phyloP scores from a whole-genome alignment of 2,113 vertebrate genomes.

The Melanocharis versteri region DNA sequence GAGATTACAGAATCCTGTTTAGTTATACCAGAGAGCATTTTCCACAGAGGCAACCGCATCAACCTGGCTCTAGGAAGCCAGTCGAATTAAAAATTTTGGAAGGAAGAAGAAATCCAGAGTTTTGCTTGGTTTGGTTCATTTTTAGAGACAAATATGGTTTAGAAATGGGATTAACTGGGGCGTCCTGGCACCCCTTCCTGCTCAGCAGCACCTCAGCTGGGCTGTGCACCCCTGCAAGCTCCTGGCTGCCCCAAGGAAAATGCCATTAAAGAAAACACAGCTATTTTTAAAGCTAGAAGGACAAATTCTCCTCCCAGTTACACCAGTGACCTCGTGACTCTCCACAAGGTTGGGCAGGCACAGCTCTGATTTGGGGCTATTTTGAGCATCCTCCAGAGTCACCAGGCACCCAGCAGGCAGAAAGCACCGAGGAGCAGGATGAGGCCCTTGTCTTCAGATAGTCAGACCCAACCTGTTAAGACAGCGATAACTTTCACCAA shows the following conservation, averaged over 20 bases:
- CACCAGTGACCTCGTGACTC: constrained; percentile 1
- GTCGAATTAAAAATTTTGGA: neutral
- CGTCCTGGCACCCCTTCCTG: fast-evolving
- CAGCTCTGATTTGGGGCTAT: neutral
- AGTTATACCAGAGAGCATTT: constrained; percentile 13
- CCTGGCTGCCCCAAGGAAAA: constrained; percentile 7
- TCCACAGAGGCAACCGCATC: neutral
- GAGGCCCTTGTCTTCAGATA: neutral
- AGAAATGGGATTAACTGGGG: neutral
- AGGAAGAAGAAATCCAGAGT: neutral
- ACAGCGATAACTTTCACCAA: fast-evolving
- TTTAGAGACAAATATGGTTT: neutral
- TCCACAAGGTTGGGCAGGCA: neutral
- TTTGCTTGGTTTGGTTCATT: neutral
- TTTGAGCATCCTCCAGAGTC: neutral
- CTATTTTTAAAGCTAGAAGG: constrained; percentile 28
- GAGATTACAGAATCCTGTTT: constrained; percentile 53
- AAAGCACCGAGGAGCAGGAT: neutral
- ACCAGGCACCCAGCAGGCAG: neutral
- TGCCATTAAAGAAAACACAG: neutral
- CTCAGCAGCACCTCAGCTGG: neutral
- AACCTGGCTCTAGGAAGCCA: neutral
- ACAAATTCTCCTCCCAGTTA: constrained; percentile 40
- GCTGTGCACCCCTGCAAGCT: neutral
- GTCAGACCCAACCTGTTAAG: neutral